Conservation (phyloP, 2,113 vertebrate genomes). For the Lontra canadensis region DNA sequence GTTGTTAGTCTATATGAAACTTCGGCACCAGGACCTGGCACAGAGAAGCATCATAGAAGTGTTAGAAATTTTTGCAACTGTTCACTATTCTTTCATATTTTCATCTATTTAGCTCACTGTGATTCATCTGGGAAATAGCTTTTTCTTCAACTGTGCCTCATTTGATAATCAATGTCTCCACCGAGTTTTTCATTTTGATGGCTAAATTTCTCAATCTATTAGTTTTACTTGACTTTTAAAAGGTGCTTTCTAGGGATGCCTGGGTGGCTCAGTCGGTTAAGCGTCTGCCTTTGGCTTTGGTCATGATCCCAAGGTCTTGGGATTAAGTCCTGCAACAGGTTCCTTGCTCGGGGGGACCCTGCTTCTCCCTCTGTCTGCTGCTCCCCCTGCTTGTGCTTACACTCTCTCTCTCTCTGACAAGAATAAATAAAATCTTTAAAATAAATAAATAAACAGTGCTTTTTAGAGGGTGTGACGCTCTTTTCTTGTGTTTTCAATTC, state of each 20-base stretch:
- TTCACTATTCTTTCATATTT: neutral
- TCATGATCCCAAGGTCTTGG: no score
- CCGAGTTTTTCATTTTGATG: neutral
- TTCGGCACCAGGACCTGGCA: neutral
- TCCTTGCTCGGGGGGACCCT: no score
- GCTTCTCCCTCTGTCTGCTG: no score
- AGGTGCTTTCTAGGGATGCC: neutral
- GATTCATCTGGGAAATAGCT: neutral
- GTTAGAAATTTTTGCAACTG: neutral
- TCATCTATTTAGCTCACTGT: neutral
- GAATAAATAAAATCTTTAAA: no score
- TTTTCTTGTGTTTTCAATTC: neutral
- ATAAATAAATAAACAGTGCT: no score
- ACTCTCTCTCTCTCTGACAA: no score
- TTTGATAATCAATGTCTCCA: neutral
- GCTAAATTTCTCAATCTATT: slow-evolving; percentile 6
- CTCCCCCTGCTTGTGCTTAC: no score
- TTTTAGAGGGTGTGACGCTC: neutral
- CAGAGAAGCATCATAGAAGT: neutral
- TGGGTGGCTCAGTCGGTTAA: no score
- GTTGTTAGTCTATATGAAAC: neutral
- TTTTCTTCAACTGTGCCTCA: neutral
- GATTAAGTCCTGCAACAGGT: no score
- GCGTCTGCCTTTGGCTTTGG: no score
- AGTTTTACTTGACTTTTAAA: neutral